Percentiles rank a stretch among this genome's conserved stretches.
These are phyloP conservation scores for Palythoa grandis DNA, from an alignment of 92 coral and sea anemone genomes.

Conservation along the genomic window DNA sequence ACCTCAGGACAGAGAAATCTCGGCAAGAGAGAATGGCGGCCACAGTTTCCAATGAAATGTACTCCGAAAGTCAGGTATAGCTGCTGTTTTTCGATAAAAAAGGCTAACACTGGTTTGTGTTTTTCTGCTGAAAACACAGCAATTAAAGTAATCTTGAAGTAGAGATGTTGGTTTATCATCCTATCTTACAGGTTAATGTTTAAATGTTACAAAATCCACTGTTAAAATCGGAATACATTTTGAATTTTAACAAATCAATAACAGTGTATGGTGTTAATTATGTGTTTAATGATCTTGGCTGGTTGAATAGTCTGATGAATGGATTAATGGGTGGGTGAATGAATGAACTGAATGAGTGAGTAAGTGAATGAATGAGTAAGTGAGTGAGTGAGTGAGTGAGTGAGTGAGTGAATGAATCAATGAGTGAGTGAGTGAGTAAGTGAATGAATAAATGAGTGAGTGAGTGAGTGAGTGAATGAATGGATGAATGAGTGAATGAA, in stretches of 20 bases:
- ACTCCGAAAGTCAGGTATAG: slow-evolving; percentile 87
- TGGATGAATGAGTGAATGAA: neutral
- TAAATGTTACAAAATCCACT: no score
- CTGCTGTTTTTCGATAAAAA: neutral
- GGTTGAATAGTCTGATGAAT: neutral
- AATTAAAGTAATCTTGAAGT: no score
- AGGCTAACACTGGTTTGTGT: no score
- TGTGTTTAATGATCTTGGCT: neutral
- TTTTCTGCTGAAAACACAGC: no score
- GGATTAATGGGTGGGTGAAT: neutral
- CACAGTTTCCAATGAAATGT: slow-evolving; percentile 92
- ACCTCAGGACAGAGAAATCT: slow-evolving; percentile 75
- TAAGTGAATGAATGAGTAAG: neutral
- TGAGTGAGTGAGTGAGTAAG: neutral
- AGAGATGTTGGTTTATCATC: no score
- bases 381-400: no score
- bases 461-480: no score
- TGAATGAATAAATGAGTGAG: neutral
- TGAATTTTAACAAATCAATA: no score
- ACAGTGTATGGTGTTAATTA: neutral
- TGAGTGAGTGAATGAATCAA: no score
- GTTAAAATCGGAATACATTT: no score
- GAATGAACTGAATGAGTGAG: neutral
- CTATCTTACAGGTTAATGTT: no score
- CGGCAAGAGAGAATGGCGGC: slow-evolving; percentile 94